Evolutionary conservation across 2,888 invertebrate genomes (phyloP).

Genomic region (Diaphora mendica): DNA sequence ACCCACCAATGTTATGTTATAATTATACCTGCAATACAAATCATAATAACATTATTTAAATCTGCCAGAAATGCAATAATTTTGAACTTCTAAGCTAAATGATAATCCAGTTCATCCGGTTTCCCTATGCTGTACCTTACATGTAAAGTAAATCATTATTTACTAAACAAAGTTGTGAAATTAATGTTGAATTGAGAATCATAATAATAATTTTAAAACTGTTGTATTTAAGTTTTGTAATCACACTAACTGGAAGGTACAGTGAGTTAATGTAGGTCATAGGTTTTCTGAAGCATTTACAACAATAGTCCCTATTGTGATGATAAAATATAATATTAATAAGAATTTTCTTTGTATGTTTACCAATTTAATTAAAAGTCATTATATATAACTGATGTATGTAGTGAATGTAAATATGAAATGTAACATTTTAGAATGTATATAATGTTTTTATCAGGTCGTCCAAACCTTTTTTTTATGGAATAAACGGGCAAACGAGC

Average conservation of each 20-base stretch:
- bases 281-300: neutral
- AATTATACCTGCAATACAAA: too few relatives aligned
- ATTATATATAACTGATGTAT: neutral
- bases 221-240: neutral
- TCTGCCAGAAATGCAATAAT: too few relatives aligned
- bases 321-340: neutral
- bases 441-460: neutral
- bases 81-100: too few relatives aligned
- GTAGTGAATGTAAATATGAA: neutral
- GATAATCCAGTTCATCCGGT: too few relatives aligned
- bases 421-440: too few relatives aligned
- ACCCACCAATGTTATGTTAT: too few relatives aligned
- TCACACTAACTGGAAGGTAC: neutral
- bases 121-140: too few relatives aligned
- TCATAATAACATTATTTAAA: too few relatives aligned
- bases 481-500: too few relatives aligned
- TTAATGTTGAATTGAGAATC: neutral
- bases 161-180: neutral
- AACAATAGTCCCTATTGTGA: neutral
- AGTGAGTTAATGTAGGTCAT: neutral
- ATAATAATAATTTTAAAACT: neutral
- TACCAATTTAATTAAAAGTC: too few relatives aligned
- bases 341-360: neutral
- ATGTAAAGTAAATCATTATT: too few relatives aligned
- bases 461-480: too few relatives aligned